A percentile compares a stretch with the other conserved stretches of the same genome.
These are phyloP conservation scores for Boloria euphrosyne DNA, from an alignment of 2,888 invertebrate genomes.

Conservation along the genomic window DNA sequence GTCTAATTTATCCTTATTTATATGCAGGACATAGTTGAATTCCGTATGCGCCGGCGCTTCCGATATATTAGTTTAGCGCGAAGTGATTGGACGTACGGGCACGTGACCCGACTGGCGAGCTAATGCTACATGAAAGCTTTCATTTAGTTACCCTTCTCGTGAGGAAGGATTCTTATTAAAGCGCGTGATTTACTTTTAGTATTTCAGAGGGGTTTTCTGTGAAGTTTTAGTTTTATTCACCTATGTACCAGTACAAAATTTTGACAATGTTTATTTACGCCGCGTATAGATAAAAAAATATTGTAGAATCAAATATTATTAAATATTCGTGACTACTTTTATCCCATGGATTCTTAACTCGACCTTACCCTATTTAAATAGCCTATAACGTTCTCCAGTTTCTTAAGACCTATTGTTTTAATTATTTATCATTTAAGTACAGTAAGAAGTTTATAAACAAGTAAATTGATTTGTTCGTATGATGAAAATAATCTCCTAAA, in stretches of 20 bases:
- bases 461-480: no score
- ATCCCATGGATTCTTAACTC: no score
- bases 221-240: background rate
- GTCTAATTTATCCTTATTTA: slow-evolving; percentile 39
- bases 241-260: background rate
- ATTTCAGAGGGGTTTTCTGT: slow-evolving; percentile 10
- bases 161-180: slow-evolving; percentile 32
- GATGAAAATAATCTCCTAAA: no score
- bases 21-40: slow-evolving; percentile 48
- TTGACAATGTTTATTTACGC: no score
- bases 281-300: no score
- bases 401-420: no score
- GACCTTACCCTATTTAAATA: no score
- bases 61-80: slow-evolving; percentile 72
- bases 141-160: slow-evolving; percentile 39
- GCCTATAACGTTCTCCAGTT: no score
- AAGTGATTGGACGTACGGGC: slow-evolving; percentile 65
- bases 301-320: no score
- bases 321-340: no score
- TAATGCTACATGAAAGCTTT: slow-evolving; percentile 31
- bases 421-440: no score
- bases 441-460: no score
- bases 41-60: slow-evolving; percentile 69
- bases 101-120: slow-evolving; percentile 61
- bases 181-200: slow-evolving; percentile 24